Evolutionary conservation across 2,113 vertebrate species (phyloP).

Genomic region (Notiomystis cincta): DNA sequence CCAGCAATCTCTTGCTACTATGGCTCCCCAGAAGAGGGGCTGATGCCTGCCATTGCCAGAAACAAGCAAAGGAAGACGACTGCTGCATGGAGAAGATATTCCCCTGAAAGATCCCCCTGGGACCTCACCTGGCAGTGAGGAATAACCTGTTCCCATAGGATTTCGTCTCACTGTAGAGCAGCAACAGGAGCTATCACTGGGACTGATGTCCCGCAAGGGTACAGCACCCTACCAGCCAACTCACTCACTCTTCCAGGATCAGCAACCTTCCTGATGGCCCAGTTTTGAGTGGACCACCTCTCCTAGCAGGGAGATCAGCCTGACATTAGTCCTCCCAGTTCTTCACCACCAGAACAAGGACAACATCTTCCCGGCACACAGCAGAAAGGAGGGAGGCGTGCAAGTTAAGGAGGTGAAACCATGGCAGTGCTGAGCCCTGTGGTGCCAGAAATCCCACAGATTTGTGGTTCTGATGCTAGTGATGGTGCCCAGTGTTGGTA

Average conservation of each 20-base stretch:
- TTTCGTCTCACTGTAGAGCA: neutral
- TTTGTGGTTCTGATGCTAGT: neutral
- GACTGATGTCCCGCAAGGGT: too few relatives aligned
- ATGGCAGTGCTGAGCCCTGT: neutral
- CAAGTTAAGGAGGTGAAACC: neutral
- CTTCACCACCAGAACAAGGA: neutral
- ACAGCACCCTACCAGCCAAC: neutral
- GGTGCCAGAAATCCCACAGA: neutral
- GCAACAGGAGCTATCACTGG: neutral
- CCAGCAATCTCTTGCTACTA: neutral
- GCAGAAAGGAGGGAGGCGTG: neutral
- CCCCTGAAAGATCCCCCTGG: neutral
- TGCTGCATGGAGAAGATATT: neutral
- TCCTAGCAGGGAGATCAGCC: neutral
- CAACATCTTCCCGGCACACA: neutral
- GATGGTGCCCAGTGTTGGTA: neutral
- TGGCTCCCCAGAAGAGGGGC: neutral
- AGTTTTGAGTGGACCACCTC: neutral
- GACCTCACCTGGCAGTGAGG: neutral
- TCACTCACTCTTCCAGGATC: neutral
- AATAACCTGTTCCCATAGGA: neutral
- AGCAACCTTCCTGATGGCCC: neutral
- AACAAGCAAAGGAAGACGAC: neutral
- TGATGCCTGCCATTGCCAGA: rapidly evolving
- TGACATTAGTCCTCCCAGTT: neutral